Evolutionary conservation across 2,888 invertebrate genomes (phyloP), one percentile per base, ranked within the genome.

Genomic region (Tigriopus californicus): DNA sequence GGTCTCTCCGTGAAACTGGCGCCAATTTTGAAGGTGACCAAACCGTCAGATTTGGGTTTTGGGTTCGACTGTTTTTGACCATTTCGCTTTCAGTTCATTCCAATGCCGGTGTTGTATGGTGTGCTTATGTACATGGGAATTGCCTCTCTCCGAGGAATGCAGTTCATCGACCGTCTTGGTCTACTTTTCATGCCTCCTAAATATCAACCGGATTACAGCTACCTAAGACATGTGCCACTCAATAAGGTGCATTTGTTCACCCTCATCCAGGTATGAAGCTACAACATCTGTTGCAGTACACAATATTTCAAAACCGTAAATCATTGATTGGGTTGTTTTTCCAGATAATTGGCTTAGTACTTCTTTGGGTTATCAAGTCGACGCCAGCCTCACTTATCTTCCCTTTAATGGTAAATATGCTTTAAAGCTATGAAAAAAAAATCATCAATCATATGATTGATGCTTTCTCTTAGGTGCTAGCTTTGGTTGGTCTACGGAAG

Each of bases 91-190:
- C 41, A 59, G 65, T 80, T 83, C 70, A 95, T 95, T 68, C 94
- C 95, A 22, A 95, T 97, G 95, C 91, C 95, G 1, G 94, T 95
- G 2, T 74, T 95, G 52, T 77, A 75, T 66, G 77, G 97, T 41
- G 94, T 97, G 33, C 97, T 97, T 73, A 77, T 97, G 13, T 97
- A 92, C 70, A 97, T 97, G 95, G 97, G 95, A 41, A 87, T 86
- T 25, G 88, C 94, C 22, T 94, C 95, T 1, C 73, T 97, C 33
- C 88, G 89, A 69, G 95, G 94, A 62, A 78, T 59, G 59, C 72
- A 97, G 72, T 88, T 97, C 74, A 90, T 94, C 69, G 92, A 97
- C 70, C 80, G 97, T 64, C 82, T 97, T 56, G 73, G 92, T 65
- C 89, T 97, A 62, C 83, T 97, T 79, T 81, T 97, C 63, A 97